A percentile compares a stretch with the other conserved stretches of the same genome.
Conservation (phyloP, 2,113 vertebrate species). For the Acinonyx jubatus region DNA sequence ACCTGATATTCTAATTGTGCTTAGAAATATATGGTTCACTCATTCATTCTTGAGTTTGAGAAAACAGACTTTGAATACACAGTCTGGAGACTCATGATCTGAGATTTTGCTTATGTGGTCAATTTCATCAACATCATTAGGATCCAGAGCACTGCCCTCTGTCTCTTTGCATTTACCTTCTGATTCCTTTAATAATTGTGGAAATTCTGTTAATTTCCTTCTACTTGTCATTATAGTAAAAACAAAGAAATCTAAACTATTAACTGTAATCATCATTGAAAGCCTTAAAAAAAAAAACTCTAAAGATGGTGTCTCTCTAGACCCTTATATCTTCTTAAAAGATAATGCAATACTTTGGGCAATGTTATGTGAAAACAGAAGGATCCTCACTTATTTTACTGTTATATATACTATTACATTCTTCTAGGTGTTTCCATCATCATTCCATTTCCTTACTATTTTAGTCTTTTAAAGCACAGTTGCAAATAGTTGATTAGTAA, state of each 20-base stretch:
- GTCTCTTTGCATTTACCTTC: neutral
- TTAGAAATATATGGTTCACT: neutral
- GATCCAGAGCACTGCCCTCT: neutral
- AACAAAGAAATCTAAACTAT: neutral
- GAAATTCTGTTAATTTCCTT: neutral
- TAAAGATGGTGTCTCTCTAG: neutral
- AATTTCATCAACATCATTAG: neutral
- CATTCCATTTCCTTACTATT: neutral
- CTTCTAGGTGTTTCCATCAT: neutral
- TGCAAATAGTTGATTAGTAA: slow-evolving; percentile 15
- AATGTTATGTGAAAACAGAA: neutral
- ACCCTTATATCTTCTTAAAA: neutral
- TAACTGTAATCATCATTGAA: neutral
- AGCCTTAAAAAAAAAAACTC: neutral
- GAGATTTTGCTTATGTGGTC: neutral
- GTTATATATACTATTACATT: neutral
- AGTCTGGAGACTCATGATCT: neutral
- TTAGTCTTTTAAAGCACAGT: neutral
- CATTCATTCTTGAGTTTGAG: neutral
- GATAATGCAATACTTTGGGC: neutral
- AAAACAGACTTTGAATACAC: slow-evolving; percentile 13
- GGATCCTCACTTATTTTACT: neutral
- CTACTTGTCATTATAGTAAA: slow-evolving; percentile 10
- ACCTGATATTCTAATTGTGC: neutral
- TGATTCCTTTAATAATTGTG: neutral